Evolutionary conservation across 2,888 invertebrate species (phyloP), one percentile per base, ranked within the genome.

Genomic region (Parnassius glacialis): DNA sequence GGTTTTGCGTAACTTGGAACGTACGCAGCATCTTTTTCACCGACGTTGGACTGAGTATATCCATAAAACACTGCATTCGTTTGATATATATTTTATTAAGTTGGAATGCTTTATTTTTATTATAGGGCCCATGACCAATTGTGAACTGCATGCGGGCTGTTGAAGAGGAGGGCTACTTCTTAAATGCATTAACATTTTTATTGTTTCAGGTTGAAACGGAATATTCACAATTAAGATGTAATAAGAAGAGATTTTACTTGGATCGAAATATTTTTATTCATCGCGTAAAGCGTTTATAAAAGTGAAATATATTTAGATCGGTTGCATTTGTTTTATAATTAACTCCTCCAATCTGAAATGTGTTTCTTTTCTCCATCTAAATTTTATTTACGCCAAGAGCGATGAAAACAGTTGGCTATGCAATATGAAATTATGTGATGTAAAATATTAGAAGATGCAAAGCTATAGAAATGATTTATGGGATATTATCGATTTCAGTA

Each of bases 151-250:
- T 25, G 25, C 25, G 25, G 3, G 25, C 25, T 25, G 25, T 25
- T 25, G 25, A 25, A 3, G 25, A 25, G 5, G 25, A 25, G 25
- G 25, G 7, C 3, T 5, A 25, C 5, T 25, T 25, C 1, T 25
- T 25, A 7, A 25, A 25, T 25, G 25, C 25, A 25, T 25, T 25
- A 25, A 25, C 25, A 25, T 25, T 56, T 25, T 56, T n/a, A 44
- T 52, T 57, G 67, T 71, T 75, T 59, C 70, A 74, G 69, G 67
- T 65, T 70, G 62, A 70, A 66, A 64, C 65, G 63, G 60, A 64
- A 55, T 65, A 64, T 52, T 56, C 64, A 56, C 52, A 57, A 61
- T 45, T 56, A 44, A 42, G 10, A 25, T 42, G 44, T n/a, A 42
- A 45, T 42, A 34, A 57, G n/a, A 42, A 42, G 50, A 57, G 51